phyloP scores from a whole-genome alignment of 1,140 invertebrate genomes.

The Capitella teleta region DNA sequence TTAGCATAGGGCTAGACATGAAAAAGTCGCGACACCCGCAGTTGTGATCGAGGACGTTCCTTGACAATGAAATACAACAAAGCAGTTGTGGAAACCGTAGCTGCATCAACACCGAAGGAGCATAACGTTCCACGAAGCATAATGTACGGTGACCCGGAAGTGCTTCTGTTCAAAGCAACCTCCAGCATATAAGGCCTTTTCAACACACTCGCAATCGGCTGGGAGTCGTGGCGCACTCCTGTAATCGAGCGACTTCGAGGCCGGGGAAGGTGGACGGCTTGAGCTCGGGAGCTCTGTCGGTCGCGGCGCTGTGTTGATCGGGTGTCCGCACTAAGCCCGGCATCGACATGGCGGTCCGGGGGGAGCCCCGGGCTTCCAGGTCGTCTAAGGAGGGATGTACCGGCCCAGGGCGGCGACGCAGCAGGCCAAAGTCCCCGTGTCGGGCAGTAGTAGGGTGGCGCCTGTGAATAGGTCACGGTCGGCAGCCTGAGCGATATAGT shows the following conservation, averaged over 20 bases:
- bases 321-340: constrained; percentile 58
- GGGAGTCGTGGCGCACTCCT: constrained; percentile 55
- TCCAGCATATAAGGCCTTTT: too few species aligned
- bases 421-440: constrained; percentile 93
- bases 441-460: constrained; percentile 94
- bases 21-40: too few species aligned
- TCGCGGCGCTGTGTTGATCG: constrained; percentile 46
- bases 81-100: too few species aligned
- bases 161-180: too few species aligned
- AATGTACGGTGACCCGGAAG: too few species aligned
- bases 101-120: too few species aligned
- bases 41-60: too few species aligned
- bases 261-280: constrained; percentile 70
- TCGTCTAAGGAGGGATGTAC: constrained; percentile 81
- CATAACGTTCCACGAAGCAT: too few species aligned
- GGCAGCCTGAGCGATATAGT: constrained; percentile 73
- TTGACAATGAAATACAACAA: too few species aligned
- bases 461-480: constrained; percentile 75
- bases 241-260: constrained; percentile 89
- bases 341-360: constrained; percentile 75
- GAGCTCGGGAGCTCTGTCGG: constrained; percentile 57
- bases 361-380: constrained; percentile 72
- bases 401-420: constrained; percentile 93
- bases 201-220: too few species aligned
- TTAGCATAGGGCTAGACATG: too few species aligned